Base-by-base conservation (phyloP, 53 echinoderm and acorn worm genomes). In the Hippasteria phrygiana region DNA sequence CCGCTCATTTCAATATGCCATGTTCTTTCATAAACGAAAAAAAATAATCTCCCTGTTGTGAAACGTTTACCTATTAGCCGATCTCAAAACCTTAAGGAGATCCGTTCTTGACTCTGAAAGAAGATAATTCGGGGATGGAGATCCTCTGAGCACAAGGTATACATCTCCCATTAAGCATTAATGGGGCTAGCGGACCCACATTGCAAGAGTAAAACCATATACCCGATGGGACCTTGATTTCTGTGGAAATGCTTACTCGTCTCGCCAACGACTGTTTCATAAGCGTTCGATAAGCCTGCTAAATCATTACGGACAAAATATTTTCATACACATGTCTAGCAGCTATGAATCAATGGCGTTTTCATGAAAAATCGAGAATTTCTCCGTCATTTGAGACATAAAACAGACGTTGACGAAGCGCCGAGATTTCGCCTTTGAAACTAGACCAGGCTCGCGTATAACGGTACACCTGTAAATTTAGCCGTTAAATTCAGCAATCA, bases 401-500 rank as follows among this genome's bases (percentile, higher is more conserved):
- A 6, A 79, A 79, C 40, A 79, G 79, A 14, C 79, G 79, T 79
- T 34, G 76, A 48, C 34, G 51, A 62, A 39, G 37, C 39, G n/a
- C 26, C 12, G 22, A 26, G 17, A 37, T 34, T 8, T 33, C 8
- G 62, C 59, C 76, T 76, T 79, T 79, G 79, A 24, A 79, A 39
- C 40, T 38, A 13, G 54, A 76, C 76, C 33, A 50, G 34, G 34
- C 33, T 76, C 32, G 11, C 43, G 9, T 62, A 62, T 81, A 51
- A 84, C 53, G 85, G 85, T 85, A 69, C 70, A 85, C 85, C 85
- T 71, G 85, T 85, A 71, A 85, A 71, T 85, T 48, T 71, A 70
- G 71, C 85, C 85, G 51, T 48, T 85, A 85, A 81, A 85, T 85
- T 85, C 85, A 48, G 85, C 85, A 69, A 85, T 85, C 85, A 85